Evolutionary conservation across 2,888 invertebrate species (phyloP), one percentile per base, ranked within the genome.

Genomic region (Cheilosia impressa): DNA sequence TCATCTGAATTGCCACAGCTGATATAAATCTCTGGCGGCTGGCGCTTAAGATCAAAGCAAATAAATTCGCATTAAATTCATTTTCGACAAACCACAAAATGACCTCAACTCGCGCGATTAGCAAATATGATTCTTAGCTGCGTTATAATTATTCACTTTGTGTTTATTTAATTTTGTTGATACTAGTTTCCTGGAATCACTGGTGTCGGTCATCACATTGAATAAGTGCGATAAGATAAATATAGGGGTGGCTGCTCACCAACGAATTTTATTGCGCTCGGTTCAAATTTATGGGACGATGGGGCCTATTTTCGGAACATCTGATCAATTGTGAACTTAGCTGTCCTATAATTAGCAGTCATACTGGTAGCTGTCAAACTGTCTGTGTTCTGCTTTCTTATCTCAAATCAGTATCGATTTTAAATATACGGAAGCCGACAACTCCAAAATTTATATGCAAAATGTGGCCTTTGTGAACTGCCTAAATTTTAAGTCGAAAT

Each of bases 41-140:
- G 63, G 75, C 81, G 81, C 71, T 66, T 68, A 50, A 76, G 73
- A 81, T 81, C 58, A 81, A 81, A 76, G 75, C 41, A 10, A 62
- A 38, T 57, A n/a, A 58, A 69, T 75, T 76, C 63, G 34, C n/a
- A 65, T 38, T 68, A 75, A 81, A 76, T 76, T 81, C 55, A 27
- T 50, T 34, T 71, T 62, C 45, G 68, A 63, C 55, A 80, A 80
- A 80, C 81, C 81, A 58, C 81, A 81, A n/a, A 55, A 57, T 71
- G 76, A 76, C 81, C 81, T 76, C 76, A 57, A 24, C 53, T 57
- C 13, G 41, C 53, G 79, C 38, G 38, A 38, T 38, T 38, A 72
- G 72, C 66, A 60, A 72, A 72, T 79, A 65, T 62, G 34, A 22
- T 52, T 58, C 19, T 24, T 55, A 47, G 68, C 41, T 34, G 27